A percentile compares a stretch with the other conserved stretches of the same genome.
These are phyloP conservation scores for Brotula barbata DNA, from an alignment of 2,797 vertebrate species.

Conservation along the genomic window DNA sequence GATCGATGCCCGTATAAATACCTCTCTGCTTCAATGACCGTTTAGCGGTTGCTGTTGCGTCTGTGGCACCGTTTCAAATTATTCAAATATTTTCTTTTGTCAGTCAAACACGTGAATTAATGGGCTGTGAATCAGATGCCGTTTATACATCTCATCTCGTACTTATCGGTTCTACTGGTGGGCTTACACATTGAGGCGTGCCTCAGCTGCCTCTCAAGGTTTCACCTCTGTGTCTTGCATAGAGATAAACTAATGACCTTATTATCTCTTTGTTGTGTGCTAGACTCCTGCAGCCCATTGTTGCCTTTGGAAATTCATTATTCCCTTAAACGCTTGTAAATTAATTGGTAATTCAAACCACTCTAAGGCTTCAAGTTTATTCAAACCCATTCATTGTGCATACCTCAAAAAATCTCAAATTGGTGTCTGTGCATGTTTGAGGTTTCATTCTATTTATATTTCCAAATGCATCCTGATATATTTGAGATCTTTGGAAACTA, in stretches of 20 bases:
- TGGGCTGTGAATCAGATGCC: conserved; percentile 1
- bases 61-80: neutral
- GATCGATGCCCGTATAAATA: conserved; percentile 35
- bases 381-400: too few relatives aligned
- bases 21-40: conserved; percentile 31
- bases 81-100: neutral
- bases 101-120: neutral
- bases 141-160: conserved; percentile 9
- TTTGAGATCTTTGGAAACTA: too few relatives aligned
- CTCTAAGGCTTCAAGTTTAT: too few relatives aligned
- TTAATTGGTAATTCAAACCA: too few relatives aligned
- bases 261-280: neutral
- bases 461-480: too few relatives aligned
- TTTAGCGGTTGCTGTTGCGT: neutral
- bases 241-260: conserved; percentile 13
- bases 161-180: conserved; percentile 4
- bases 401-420: too few relatives aligned
- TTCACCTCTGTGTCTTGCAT: conserved; percentile 4
- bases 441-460: too few relatives aligned
- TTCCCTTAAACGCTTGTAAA: neutral
- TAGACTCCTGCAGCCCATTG: neutral
- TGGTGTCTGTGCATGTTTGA: too few relatives aligned
- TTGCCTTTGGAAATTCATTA: neutral
- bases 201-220: conserved; percentile 16
- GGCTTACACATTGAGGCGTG: neutral